Evolutionary conservation across 2,888 invertebrate species (phyloP).

Genomic region (Nesidiocoris tenuis): DNA sequence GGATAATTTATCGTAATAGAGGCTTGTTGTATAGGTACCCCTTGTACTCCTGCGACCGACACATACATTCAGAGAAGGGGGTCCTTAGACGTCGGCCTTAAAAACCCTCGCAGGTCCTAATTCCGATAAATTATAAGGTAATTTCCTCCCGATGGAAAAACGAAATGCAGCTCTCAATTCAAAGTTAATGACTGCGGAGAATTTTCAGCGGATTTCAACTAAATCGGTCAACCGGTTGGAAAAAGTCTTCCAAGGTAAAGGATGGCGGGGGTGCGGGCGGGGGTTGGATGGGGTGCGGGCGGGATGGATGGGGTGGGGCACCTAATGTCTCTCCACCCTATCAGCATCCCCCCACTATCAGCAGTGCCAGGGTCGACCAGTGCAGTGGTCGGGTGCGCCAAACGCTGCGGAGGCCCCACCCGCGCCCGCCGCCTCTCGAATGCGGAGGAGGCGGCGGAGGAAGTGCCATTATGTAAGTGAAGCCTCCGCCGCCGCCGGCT

Average conservation of each 20-base stretch:
- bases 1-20: too few relatives aligned
- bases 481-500: background rate
- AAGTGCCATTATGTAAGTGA: background rate
- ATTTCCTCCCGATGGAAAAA: too few relatives aligned
- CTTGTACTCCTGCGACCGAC: too few relatives aligned
- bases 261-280: too few relatives aligned
- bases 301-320: background rate
- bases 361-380: background rate
- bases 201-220: too few relatives aligned
- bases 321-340: background rate
- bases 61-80: too few relatives aligned
- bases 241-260: background rate
- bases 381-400: background rate
- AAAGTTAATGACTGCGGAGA: background rate
- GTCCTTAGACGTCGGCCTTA: too few relatives aligned
- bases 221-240: background rate
- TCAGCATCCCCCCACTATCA: background rate
- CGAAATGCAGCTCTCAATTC: too few relatives aligned
- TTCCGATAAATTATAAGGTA: too few relatives aligned
- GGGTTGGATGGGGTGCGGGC: background rate
- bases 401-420: background rate
- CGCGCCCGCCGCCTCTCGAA: background rate
- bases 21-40: too few relatives aligned
- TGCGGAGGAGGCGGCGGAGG: background rate
- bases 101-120: too few relatives aligned